Conservation (phyloP, 2,797 vertebrate genomes). For the Chaunax sp. region DNA sequence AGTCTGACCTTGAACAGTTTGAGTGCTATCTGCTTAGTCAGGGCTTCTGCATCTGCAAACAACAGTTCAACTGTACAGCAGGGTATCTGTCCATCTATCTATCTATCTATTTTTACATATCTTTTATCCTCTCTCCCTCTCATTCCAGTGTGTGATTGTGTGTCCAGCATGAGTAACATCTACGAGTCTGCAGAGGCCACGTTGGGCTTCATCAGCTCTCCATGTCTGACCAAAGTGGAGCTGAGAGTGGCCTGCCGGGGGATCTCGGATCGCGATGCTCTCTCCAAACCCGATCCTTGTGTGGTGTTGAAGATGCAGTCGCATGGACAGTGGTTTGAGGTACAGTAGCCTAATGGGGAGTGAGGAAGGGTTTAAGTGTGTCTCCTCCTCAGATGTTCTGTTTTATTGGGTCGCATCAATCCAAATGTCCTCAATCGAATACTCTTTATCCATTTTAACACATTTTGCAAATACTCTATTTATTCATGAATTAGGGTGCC, state of each 20-base stretch:
- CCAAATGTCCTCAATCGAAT: conserved; percentile 11
- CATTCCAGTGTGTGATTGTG: conserved; percentile 55
- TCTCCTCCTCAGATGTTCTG: not conserved
- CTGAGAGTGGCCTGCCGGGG: conserved; percentile 95
- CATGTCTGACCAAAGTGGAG: conserved; percentile 97
- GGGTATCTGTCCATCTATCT: conserved; percentile 24
- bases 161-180: conserved; percentile 96
- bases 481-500: not conserved
- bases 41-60: conserved; percentile 63
- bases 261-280: conserved; percentile 96
- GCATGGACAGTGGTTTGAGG: conserved; percentile 99
- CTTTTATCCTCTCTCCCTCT: conserved; percentile 12
- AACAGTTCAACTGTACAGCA: conserved; percentile 43
- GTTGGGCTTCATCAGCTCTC: conserved; percentile 97
- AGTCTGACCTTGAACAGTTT: conserved; percentile 74
- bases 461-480: too few species aligned
- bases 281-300: conserved; percentile 97
- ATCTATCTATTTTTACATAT: conserved; percentile 11
- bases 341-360: conserved; percentile 61
- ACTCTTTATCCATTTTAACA: conserved; percentile 2
- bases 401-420: not conserved
- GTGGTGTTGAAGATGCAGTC: conserved; percentile 99
- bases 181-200: conserved; percentile 99
- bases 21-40: conserved; percentile 74
- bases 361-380: too few species aligned